A percentile compares a stretch with the other conserved stretches of the same genome.
phyloP scores from a whole-genome alignment of 2,888 invertebrate genomes.

The Entomobrya multifasciata region DNA sequence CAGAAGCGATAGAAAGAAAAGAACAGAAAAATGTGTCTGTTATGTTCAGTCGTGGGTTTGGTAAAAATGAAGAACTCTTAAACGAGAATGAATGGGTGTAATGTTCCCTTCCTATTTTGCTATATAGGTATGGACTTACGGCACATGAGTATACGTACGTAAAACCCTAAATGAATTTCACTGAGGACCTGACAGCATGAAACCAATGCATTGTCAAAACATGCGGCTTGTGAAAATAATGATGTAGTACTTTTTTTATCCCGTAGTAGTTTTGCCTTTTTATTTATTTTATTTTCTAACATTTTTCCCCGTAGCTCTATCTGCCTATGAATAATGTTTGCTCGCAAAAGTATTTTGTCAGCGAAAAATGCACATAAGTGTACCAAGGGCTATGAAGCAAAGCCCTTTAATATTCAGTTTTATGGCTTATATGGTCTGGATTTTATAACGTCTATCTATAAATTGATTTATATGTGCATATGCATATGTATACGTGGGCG shows the following conservation, averaged over 20 bases:
- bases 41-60: neutral
- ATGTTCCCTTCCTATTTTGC: neutral
- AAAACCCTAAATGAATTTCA: neutral
- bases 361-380: too few relatives aligned
- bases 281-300: neutral
- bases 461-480: neutral
- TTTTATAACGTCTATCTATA: neutral
- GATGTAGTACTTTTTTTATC: too few relatives aligned
- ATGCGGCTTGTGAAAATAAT: too few relatives aligned
- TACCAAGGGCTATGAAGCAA: too few relatives aligned
- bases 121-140: neutral
- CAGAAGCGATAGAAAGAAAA: neutral
- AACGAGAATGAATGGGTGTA: conserved; percentile 14
- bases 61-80: conserved; percentile 14
- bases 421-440: neutral
- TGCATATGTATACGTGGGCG: too few relatives aligned
- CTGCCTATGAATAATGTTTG: neutral
- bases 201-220: neutral
- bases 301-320: neutral
- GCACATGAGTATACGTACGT: too few relatives aligned
- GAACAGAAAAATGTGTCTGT: neutral
- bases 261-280: too few relatives aligned
- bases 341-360: neutral
- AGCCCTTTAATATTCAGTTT: neutral
- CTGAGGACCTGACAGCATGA: neutral